A percentile compares a stretch with the other conserved stretches of the same genome.
These are phyloP conservation scores for Anthopleura xanthogrammica DNA, from an alignment of 92 coral and sea anemone species.

Conservation along the genomic window DNA sequence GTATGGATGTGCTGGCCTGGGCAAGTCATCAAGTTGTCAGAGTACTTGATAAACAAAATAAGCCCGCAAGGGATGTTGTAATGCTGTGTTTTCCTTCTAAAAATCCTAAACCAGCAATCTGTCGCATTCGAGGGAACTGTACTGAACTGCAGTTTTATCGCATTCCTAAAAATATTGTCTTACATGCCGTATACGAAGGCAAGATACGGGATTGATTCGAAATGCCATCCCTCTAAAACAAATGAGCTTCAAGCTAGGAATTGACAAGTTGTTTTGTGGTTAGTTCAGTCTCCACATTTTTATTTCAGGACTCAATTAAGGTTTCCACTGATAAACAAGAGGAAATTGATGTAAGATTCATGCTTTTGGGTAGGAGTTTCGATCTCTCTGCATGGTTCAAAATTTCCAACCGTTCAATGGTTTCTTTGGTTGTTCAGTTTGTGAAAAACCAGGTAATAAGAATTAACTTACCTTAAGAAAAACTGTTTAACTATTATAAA, in stretches of 20 bases:
- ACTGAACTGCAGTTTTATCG: not conserved
- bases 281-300: not conserved
- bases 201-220: not conserved
- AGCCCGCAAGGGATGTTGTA: not conserved
- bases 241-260: slow-evolving; percentile 2
- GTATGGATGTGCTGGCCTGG: not conserved
- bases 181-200: not conserved
- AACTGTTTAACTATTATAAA: not conserved
- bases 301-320: not conserved
- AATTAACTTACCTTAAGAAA: not conserved
- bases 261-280: not conserved
- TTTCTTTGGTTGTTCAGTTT: slow-evolving; percentile 28
- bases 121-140: not conserved
- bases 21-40: not conserved
- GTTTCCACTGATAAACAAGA: not conserved
- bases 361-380: slow-evolving; percentile 6
- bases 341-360: slow-evolving; percentile 8
- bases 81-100: not conserved
- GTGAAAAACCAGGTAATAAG: not conserved
- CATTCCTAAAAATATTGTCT: not conserved
- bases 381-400: slow-evolving; percentile 35
- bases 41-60: not conserved
- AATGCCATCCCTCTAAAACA: not conserved
- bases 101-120: not conserved
- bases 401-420: slow-evolving; percentile 29